Evolutionary conservation across 2,888 invertebrate species (phyloP), one percentile per base, ranked within the genome.

Genomic region (Ischnura elegans): DNA sequence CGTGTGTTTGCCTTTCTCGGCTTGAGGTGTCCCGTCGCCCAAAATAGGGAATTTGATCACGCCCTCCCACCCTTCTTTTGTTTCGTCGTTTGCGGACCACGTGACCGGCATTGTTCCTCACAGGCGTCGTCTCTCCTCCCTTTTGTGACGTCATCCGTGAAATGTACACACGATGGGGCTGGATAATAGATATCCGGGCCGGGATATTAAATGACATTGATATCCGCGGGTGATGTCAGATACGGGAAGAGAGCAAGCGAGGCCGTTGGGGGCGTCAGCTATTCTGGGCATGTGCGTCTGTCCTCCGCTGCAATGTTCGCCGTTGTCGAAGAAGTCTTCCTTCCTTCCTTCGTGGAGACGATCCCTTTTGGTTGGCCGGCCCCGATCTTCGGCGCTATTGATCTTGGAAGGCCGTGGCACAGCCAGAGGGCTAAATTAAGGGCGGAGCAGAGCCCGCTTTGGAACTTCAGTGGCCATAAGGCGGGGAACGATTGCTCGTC

Each of bases 31-130:
- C 51, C 13, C 42, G 61, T 61, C 43, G 43, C 61, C 42, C 61
- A 55, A 90, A 90, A 90, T 90, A 90, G 61, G 90, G 61, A 90
- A 90, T 90, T 90, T 90, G 90, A 90, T 90, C 90, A 90, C 90
- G 90, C 43, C 21, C 8, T 46, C 6, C 55, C 36, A 13, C 45
- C 19, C 86, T 10, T 43, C 86, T 61, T 90, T 61, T 47, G 61
- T 90, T 43, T 51, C 45, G 90, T 90, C 61, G 61, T 61, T 43
- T n/a, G 21, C 19, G 19, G 25, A 36, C 61, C 90, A 90, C 90
- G 90, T 90, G 90, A 90, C 43, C 43, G 25, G 90, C 55, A 90
- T 90, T 90, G 90, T 61, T 90, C n/a, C n/a, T n/a, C n/a, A n/a
- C n/a, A n/a, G n/a, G n/a, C 43, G 13, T 66, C 21, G 36, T 10